Percentiles rank a stretch among this genome's conserved stretches.
phyloP scores from a whole-genome alignment of 30 jellyfish, hydroid and myxozoan species.

The Cassiopea andromeda region DNA sequence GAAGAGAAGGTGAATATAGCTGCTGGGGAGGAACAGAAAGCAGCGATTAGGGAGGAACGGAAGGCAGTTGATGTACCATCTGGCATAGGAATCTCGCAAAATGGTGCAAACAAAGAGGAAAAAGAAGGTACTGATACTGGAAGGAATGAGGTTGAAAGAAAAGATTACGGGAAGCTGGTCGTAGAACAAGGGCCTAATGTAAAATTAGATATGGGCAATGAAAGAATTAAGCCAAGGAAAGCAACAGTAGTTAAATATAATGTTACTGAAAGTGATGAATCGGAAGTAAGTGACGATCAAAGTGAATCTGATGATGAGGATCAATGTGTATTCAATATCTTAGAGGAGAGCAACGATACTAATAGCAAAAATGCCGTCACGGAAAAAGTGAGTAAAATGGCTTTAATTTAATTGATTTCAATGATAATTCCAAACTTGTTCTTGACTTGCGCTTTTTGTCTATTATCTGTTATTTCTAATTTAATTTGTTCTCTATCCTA shows the following conservation, averaged over 20 bases:
- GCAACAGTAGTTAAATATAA: constrained; percentile 58
- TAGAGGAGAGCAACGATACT: neutral
- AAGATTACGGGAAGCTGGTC: no score
- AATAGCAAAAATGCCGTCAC: neutral
- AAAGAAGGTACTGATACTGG: neutral
- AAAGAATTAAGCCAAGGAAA: constrained; percentile 15
- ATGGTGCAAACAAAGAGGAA: neutral
- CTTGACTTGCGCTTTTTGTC: no score
- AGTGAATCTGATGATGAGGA: constrained; percentile 62
- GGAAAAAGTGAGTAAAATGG: neutral
- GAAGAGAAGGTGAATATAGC: no score
- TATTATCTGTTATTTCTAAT: no score
- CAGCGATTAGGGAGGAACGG: constrained; percentile 38
- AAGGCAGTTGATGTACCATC: neutral
- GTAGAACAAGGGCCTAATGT: neutral
- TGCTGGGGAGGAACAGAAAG: no score
- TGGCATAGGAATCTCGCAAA: neutral
- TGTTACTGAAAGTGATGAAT: constrained; percentile 59
- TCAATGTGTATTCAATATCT: constrained; percentile 13
- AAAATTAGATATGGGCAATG: neutral
- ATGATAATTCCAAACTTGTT: no score
- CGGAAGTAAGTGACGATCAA: constrained; percentile 51
- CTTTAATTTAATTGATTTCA: no score
- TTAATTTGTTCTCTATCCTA: no score
- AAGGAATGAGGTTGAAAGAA: neutral